These are phyloP conservation scores for Lepilemur ruficaudatus DNA, from an alignment of 2,797 vertebrate genomes.

Conservation along the genomic window DNA sequence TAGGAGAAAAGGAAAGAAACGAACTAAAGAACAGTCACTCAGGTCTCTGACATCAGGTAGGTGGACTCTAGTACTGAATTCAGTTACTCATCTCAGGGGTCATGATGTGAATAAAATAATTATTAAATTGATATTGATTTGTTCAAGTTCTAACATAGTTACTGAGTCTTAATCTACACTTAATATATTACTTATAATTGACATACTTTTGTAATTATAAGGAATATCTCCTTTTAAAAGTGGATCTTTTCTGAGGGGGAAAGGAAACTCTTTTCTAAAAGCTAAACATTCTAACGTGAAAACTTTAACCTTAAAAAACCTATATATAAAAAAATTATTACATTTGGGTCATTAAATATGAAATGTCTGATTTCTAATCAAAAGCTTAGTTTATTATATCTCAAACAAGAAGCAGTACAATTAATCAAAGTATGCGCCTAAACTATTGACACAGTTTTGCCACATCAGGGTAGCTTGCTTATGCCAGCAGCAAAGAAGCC, in stretches of 20 bases:
- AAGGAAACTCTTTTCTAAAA: not conserved
- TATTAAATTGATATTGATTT: conserved; percentile 15
- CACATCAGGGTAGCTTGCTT: too few species aligned
- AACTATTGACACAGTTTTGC: too few species aligned
- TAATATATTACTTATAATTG: conserved; percentile 25
- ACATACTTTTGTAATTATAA: conserved; percentile 27
- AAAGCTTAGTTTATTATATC: too few species aligned
- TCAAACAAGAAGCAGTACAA: too few species aligned
- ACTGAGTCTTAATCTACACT: not conserved
- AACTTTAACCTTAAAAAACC: conserved; percentile 39
- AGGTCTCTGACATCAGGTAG: not conserved
- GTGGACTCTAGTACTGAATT: not conserved
- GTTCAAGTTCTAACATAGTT: conserved; percentile 12
- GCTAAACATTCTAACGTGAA: not conserved
- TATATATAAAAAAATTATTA: conserved; percentile 33
- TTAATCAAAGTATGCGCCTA: too few species aligned
- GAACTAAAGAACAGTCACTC: not conserved
- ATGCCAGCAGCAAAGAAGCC: too few species aligned
- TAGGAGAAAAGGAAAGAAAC: not conserved
- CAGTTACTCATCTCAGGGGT: not conserved
- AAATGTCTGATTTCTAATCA: too few species aligned
- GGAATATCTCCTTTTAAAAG: not conserved
- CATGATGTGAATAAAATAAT: conserved; percentile 17
- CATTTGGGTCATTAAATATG: too few species aligned
- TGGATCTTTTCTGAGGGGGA: not conserved